Conservation (phyloP, 2,797 vertebrate species). For the Pterois miles region DNA sequence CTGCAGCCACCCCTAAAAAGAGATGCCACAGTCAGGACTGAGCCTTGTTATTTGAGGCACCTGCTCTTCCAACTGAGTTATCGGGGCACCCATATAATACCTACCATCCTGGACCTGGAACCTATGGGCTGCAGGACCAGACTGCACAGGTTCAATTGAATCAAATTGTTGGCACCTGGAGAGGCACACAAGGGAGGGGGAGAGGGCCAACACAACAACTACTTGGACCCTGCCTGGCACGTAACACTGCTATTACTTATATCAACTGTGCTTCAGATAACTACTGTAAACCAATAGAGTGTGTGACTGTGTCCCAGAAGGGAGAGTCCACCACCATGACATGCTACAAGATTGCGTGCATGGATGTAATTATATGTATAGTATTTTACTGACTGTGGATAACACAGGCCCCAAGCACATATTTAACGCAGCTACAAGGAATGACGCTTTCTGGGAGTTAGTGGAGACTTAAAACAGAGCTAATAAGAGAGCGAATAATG, state of each 20-base stretch:
- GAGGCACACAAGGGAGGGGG: too few relatives aligned
- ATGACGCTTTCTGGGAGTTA: not conserved
- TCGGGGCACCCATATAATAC: too few relatives aligned
- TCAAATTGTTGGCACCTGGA: too few relatives aligned
- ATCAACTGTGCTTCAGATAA: not conserved
- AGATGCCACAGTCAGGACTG: too few relatives aligned
- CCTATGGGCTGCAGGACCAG: too few relatives aligned
- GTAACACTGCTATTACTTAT: not conserved
- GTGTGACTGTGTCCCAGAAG: constrained; percentile 10
- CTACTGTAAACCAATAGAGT: constrained; percentile 16
- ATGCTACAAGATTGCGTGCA: constrained; percentile 49
- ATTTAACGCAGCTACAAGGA: not conserved
- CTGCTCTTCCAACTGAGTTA: too few relatives aligned
- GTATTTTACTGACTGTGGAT: constrained; percentile 26
- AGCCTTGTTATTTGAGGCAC: too few relatives aligned
- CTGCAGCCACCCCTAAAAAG: too few relatives aligned
- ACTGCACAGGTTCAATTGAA: too few relatives aligned
- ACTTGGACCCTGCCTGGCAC: too few relatives aligned
- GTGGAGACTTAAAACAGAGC: not conserved
- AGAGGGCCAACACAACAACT: too few relatives aligned
- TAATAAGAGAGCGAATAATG: not conserved
- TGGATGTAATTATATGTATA: constrained; percentile 51
- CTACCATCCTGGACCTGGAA: too few relatives aligned
- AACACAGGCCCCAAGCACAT: constrained; percentile 44
- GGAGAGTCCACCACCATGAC: constrained; percentile 27